Evolutionary conservation across 2,797 vertebrate species (phyloP).

Genomic region (Momotus momota): DNA sequence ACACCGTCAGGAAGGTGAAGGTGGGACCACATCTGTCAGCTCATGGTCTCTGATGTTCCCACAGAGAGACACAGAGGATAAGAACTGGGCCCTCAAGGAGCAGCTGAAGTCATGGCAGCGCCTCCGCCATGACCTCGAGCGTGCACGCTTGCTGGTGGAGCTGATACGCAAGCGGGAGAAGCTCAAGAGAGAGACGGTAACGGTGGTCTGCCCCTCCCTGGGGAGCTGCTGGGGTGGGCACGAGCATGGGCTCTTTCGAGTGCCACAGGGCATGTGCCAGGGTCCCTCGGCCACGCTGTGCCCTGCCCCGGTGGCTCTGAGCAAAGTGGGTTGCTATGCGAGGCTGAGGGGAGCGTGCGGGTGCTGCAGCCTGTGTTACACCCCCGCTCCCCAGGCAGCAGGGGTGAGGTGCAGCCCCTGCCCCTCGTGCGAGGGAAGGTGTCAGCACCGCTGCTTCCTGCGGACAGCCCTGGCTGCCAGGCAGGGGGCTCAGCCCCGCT

Average conservation of each 20-base stretch:
- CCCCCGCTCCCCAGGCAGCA: neutral
- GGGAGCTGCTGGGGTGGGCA: slow-evolving; percentile 38
- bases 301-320: neutral
- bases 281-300: neutral
- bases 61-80: slow-evolving; percentile 94
- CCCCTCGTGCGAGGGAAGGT: neutral
- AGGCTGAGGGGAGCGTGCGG: neutral
- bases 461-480: neutral
- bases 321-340: neutral
- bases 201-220: neutral
- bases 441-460: neutral
- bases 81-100: slow-evolving; percentile 93
- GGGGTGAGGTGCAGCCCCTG: neutral
- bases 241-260: neutral
- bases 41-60: slow-evolving; percentile 65
- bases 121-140: slow-evolving; percentile 95
- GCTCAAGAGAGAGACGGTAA: slow-evolving; percentile 97
- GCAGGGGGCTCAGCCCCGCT: neutral
- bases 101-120: slow-evolving; percentile 99
- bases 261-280: neutral
- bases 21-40: slow-evolving; percentile 1
- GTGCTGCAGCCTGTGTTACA: neutral
- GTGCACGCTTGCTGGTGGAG: slow-evolving; percentile 95
- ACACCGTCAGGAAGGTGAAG: neutral
- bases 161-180: slow-evolving; percentile 99